Conservation (phyloP, 2,113 vertebrate species). For the Hyla sarda region DNA sequence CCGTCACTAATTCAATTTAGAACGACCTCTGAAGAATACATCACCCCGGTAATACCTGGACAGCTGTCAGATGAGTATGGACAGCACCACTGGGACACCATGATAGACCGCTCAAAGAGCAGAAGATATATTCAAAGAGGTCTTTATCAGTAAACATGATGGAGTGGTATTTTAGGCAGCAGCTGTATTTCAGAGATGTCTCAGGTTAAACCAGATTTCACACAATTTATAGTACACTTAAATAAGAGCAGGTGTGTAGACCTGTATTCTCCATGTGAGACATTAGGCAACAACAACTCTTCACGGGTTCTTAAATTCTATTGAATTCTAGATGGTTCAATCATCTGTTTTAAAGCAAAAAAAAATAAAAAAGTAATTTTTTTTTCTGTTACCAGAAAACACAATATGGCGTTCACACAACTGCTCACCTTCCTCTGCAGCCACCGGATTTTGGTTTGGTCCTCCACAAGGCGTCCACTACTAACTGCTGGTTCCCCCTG, state of each 20-base stretch:
- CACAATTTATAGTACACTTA: neutral
- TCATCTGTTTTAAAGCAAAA: no score
- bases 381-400: no score
- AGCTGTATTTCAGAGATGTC: neutral
- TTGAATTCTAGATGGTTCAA: neutral
- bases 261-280: neutral
- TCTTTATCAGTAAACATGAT: neutral
- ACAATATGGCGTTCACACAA: no score
- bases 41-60: conserved; percentile 1
- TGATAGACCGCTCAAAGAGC: neutral
- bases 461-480: no score
- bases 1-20: conserved; percentile 42
- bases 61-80: neutral
- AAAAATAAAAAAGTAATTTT: neutral
- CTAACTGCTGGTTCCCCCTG: no score
- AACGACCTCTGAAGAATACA: conserved; percentile 7
- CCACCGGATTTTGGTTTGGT: no score
- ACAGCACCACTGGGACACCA: neutral
- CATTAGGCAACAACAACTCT: neutral
- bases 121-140: neutral
- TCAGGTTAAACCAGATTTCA: neutral
- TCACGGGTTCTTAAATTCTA: neutral
- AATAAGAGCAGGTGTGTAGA: neutral
- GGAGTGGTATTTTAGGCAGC: neutral
- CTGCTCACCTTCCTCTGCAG: no score